These are phyloP conservation scores for Cephus cinctus DNA, from an alignment of 1,140 invertebrate genomes.

Conservation along the genomic window DNA sequence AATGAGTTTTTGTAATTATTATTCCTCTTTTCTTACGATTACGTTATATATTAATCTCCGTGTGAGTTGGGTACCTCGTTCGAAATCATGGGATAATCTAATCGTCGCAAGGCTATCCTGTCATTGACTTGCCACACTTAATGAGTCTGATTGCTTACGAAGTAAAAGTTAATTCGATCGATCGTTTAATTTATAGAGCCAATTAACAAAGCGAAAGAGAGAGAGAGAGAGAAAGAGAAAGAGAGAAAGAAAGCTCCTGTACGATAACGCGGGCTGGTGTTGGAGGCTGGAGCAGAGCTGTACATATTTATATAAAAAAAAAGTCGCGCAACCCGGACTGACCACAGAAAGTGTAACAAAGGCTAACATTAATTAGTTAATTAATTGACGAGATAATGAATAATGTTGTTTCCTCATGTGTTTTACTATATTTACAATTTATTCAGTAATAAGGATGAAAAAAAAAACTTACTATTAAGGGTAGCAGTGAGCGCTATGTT, in stretches of 20 bases:
- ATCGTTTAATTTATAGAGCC: too few species aligned
- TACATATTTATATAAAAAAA: conserved; percentile 22
- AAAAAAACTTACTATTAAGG: conserved; percentile 35
- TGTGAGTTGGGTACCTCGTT: too few species aligned
- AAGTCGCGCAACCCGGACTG: conserved; percentile 32
- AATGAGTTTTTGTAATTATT: too few species aligned
- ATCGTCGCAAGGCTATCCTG: too few species aligned
- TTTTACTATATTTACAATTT: conserved; percentile 41
- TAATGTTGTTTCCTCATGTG: conserved; percentile 40
- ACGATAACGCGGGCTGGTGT: not conserved
- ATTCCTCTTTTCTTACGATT: too few species aligned
- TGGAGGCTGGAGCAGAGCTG: not conserved
- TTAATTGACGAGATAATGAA: conserved; percentile 34
- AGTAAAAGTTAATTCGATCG: too few species aligned
- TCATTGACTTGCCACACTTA: too few species aligned
- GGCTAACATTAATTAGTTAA: conserved; percentile 34
- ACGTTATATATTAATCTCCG: too few species aligned
- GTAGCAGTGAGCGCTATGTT: conserved; percentile 31
- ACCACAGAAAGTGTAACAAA: conserved; percentile 37
- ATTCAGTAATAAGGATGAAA: conserved; percentile 14
- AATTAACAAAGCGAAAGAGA: not conserved
- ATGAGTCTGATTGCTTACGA: too few species aligned
- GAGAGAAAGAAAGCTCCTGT: too few species aligned
- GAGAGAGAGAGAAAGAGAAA: not conserved
- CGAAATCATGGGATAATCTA: too few species aligned